These are phyloP conservation scores for Brevimyrus niger DNA, from an alignment of 2,113 vertebrate species.

Conservation along the genomic window DNA sequence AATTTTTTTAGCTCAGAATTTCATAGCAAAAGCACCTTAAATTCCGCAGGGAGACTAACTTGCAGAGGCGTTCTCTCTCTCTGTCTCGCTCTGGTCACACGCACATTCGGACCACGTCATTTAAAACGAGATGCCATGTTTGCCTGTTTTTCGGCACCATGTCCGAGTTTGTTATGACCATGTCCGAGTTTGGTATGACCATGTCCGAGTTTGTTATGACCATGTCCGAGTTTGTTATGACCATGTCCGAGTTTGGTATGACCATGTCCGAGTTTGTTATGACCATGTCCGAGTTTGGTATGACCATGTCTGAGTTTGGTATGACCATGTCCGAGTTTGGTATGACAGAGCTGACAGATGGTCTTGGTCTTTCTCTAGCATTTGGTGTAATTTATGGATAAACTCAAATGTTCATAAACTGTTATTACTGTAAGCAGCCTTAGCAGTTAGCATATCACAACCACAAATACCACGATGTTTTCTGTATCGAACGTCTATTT, in stretches of 20 bases:
- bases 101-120: neutral
- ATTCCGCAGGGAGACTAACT: neutral
- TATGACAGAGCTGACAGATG: neutral
- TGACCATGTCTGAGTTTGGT: no score
- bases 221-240: no score
- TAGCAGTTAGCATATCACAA: neutral
- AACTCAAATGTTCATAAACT: neutral
- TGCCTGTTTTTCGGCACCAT: neutral
- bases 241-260: no score
- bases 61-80: neutral
- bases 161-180: neutral
- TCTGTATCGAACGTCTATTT: neutral
- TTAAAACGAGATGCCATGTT: neutral
- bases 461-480: neutral
- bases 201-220: no score
- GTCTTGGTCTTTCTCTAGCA: neutral
- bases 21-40: neutral
- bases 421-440: neutral
- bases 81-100: neutral
- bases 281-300: no score
- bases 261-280: no score
- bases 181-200: neutral
- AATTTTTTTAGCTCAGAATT: neutral
- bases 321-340: neutral
- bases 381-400: neutral